Evolutionary conservation across 2,797 vertebrate species (phyloP).

Genomic region (Falco peregrinus): DNA sequence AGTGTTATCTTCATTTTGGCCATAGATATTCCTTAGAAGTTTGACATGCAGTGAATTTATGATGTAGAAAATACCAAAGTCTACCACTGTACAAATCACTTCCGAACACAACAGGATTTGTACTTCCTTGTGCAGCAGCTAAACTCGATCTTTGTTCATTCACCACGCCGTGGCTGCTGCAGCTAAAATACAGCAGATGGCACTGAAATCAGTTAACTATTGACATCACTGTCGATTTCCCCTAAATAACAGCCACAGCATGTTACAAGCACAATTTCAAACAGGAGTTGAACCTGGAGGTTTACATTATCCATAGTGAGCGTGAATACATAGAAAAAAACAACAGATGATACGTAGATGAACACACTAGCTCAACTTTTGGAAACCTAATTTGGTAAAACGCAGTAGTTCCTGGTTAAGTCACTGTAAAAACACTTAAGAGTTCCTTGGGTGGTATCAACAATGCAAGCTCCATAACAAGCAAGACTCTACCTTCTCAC

Average conservation of each 20-base stretch:
- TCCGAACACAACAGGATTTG: neutral
- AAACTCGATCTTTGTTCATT: neutral
- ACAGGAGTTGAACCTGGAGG: neutral
- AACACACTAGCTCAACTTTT: neutral
- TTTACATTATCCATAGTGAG: neutral
- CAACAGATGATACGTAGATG: accelerated
- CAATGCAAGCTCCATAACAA: neutral
- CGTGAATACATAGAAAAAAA: neutral
- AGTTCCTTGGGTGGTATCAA: neutral
- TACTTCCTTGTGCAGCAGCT: neutral
- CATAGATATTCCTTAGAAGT: neutral
- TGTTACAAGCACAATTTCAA: neutral
- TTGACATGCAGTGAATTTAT: neutral
- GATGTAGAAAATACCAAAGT: neutral
- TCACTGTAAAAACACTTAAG: neutral
- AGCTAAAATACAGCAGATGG: neutral
- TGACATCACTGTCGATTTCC: neutral
- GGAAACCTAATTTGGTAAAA: neutral
- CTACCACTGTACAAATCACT: neutral
- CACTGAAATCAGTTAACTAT: neutral
- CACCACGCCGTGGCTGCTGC: neutral
- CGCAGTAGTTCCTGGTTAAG: neutral
- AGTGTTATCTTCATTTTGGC: neutral
- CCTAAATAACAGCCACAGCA: neutral
- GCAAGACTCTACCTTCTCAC: accelerated